These are phyloP conservation scores for Drosophila neutralis DNA, from an alignment of 2,888 invertebrate species.

Conservation along the genomic window DNA sequence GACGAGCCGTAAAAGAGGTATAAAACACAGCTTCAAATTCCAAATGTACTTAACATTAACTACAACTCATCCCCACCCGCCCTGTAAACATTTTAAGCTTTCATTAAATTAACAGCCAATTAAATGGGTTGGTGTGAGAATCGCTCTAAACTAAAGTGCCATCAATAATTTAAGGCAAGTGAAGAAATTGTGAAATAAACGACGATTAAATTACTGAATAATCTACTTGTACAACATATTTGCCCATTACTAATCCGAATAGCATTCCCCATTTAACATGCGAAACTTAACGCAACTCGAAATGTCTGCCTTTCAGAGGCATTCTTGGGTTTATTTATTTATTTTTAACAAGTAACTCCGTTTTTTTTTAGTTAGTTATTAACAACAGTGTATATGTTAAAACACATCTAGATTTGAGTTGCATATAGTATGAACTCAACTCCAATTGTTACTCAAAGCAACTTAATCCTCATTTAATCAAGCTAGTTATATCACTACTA, in stretches of 20 bases:
- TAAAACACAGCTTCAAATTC: constrained; percentile 50
- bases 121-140: neutral
- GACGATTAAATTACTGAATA: neutral
- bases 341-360: neutral
- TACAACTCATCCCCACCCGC: constrained; percentile 3
- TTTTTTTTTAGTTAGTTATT: neutral
- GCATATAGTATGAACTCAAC: neutral
- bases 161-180: constrained; percentile 22
- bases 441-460: neutral
- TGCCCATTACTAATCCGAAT: neutral
- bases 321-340: neutral
- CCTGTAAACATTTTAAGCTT: constrained; percentile 30
- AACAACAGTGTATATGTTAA: neutral
- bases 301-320: neutral
- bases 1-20: constrained; percentile 56
- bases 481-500: neutral
- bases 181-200: neutral
- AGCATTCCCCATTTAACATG: neutral
- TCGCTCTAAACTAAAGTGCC: constrained; percentile 4
- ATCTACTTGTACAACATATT: neutral
- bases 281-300: neutral
- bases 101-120: constrained; percentile 43
- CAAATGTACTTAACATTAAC: constrained; percentile 33
- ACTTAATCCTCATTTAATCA: constrained; percentile 33
- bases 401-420: neutral